Evolutionary conservation across 1,140 invertebrate genomes (phyloP), one percentile per base, ranked within the genome.

Genomic region (Matsumurasca onukii): DNA sequence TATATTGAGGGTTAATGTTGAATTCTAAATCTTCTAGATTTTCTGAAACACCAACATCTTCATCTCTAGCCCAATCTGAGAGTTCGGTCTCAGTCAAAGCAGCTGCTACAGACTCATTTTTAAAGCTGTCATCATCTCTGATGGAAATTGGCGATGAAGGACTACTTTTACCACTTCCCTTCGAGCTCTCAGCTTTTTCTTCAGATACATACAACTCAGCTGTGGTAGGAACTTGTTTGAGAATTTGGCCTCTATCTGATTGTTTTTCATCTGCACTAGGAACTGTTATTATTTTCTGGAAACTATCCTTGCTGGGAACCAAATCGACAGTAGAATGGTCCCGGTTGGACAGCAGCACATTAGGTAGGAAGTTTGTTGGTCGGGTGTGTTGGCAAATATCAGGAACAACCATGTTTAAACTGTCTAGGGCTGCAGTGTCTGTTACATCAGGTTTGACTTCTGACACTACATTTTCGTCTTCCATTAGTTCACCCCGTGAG

Each of bases 11-110:
- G 73, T 87, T 84, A 0, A 87, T 79, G 29, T 69, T 72, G 62
- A 87, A 85, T 52, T 87, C 86, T 45, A 85, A 82, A 67, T 89
- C 87, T 29, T 85, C 85, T 59, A 91, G 83, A 74, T 91, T 89
- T 69, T 91, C 90, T 1, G 89, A 86, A 0, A 89, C 89, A 2
- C 80, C 74, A 3, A 74, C 80, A 22, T 86, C 88, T 70, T 87
- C 88, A 71, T 93, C 91, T 1, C 87, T 84, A 0, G 89, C 91
- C 91, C 91, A 93, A 77, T 94, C 92, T 0, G 91, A 93, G 13
- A 93, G 79, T 76, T 94, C 92, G 0, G 91, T 92, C 78, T 94
- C 92, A 0, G 91, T 92, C 13, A 91, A 79, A 0, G 86, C 89
- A 17, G 88, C 85, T 0, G 87, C 87, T 0, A 86, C 86, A 0